phyloP scores from a whole-genome alignment of 2,888 invertebrate genomes.

The Abscondita cerata region DNA sequence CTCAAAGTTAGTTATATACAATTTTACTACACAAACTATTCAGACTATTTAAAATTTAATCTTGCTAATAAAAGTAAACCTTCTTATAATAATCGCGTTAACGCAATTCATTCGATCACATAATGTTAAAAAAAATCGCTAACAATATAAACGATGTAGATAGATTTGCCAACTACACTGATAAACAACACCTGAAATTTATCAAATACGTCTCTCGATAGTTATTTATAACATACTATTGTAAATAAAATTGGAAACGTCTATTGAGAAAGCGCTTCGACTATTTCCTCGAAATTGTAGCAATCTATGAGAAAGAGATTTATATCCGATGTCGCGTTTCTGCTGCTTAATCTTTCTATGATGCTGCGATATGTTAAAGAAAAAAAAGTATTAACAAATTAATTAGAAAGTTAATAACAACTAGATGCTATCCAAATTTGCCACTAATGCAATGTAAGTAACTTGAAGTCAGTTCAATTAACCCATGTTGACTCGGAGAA shows the following conservation, averaged over 20 bases:
- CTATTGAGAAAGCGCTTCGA: not conserved
- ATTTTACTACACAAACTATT: not conserved
- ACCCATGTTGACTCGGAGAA: slow-evolving; percentile 35
- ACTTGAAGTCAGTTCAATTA: slow-evolving; percentile 36
- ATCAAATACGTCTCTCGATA: slow-evolving; percentile 4
- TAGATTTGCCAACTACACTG: not conserved
- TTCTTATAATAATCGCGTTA: not conserved
- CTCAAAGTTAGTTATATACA: no score
- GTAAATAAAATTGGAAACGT: slow-evolving; percentile 12
- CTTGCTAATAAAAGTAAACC: not conserved
- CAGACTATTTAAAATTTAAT: slow-evolving; percentile 3
- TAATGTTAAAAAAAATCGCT: not conserved
- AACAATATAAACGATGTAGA: slow-evolving; percentile 2
- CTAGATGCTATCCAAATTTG: slow-evolving; percentile 12
- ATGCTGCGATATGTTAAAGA: not conserved
- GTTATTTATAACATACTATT: slow-evolving; percentile 10
- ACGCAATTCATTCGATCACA: not conserved
- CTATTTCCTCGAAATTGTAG: slow-evolving; percentile 4
- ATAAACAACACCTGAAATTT: slow-evolving; percentile 8
- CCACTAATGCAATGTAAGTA: slow-evolving; percentile 26
- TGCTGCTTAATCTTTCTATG: slow-evolving; percentile 1
- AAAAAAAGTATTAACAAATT: slow-evolving; percentile 4
- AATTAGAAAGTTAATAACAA: slow-evolving; percentile 16
- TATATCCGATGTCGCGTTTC: not conserved
- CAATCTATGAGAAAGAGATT: slow-evolving; percentile 5